phyloP scores from a whole-genome alignment of 2,888 invertebrate genomes.

The Melanostoma mellinum region DNA sequence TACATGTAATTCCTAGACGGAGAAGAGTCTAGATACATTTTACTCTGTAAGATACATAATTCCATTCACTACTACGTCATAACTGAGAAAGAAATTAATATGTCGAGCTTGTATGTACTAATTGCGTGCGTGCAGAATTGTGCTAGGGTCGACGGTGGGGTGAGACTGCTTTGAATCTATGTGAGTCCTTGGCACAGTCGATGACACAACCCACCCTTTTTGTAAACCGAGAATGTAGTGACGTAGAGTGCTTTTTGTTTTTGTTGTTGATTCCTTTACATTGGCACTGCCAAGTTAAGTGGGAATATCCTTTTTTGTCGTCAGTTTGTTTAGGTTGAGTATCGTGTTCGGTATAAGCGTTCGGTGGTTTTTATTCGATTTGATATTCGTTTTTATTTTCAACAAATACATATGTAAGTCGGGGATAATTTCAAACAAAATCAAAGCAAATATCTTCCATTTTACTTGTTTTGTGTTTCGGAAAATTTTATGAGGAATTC shows the following conservation, averaged over 20 bases:
- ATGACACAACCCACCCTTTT: conserved; percentile 42
- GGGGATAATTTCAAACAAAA: too few relatives aligned
- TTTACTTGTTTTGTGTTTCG: too few relatives aligned
- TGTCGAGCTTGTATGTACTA: background rate
- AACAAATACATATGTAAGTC: too few relatives aligned
- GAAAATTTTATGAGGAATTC: too few relatives aligned
- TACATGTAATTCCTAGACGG: conserved; percentile 34
- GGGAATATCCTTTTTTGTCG: conserved; percentile 40
- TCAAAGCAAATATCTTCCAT: too few relatives aligned
- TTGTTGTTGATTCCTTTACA: conserved; percentile 28
- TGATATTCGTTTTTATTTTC: background rate
- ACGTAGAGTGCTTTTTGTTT: conserved; percentile 49
- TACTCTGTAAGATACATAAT: background rate
- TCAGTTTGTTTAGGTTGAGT: conserved; percentile 62
- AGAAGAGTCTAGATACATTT: conserved; percentile 25
- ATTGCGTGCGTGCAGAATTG: conserved; percentile 11
- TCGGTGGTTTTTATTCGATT: conserved; percentile 7
- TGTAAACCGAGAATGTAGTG: conserved; percentile 41
- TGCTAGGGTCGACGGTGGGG: background rate
- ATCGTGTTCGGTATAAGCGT: conserved; percentile 49
- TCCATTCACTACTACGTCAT: too few relatives aligned
- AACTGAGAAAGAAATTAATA: too few relatives aligned
- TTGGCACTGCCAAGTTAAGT: conserved; percentile 23
- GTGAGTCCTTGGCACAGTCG: conserved; percentile 54
- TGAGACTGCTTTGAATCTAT: conserved; percentile 16